Evolutionary conservation across 2,797 vertebrate genomes (phyloP).

Genomic region (Glyptemys insculpta): DNA sequence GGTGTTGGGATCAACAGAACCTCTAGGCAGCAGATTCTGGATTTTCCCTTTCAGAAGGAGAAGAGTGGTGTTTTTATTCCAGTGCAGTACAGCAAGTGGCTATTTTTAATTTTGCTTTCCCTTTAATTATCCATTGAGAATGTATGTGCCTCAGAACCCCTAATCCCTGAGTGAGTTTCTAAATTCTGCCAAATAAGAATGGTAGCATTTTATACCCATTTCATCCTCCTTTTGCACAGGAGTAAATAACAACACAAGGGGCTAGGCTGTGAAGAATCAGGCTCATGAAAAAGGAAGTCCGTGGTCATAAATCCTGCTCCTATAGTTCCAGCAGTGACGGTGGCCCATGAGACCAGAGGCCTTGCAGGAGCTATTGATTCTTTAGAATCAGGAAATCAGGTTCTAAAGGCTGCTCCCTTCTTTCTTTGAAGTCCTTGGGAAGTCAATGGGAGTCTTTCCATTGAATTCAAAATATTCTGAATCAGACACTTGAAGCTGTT

Average conservation of each 20-base stretch:
- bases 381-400: background rate
- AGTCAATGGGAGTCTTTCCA: background rate
- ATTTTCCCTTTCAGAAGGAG: slow-evolving; percentile 87
- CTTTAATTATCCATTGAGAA: background rate
- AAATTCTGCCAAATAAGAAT: background rate
- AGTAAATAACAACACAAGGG: background rate
- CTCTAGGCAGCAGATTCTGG: slow-evolving; percentile 86
- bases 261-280: background rate
- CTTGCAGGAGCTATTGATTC: background rate
- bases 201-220: background rate
- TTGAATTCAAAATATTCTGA: background rate
- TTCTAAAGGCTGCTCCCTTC: background rate
- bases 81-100: fast-evolving
- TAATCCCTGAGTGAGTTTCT: background rate
- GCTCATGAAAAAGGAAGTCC: background rate
- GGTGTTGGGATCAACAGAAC: slow-evolving; percentile 79
- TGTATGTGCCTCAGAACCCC: background rate
- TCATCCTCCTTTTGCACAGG: fast-evolving
- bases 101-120: background rate
- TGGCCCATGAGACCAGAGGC: background rate
- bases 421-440: background rate
- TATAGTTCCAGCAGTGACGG: background rate
- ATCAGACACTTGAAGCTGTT: background rate
- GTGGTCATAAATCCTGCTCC: background rate
- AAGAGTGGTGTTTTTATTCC: slow-evolving; percentile 22